phyloP scores from a whole-genome alignment of 2,113 vertebrate species.

The Dromiciops gliroides region DNA sequence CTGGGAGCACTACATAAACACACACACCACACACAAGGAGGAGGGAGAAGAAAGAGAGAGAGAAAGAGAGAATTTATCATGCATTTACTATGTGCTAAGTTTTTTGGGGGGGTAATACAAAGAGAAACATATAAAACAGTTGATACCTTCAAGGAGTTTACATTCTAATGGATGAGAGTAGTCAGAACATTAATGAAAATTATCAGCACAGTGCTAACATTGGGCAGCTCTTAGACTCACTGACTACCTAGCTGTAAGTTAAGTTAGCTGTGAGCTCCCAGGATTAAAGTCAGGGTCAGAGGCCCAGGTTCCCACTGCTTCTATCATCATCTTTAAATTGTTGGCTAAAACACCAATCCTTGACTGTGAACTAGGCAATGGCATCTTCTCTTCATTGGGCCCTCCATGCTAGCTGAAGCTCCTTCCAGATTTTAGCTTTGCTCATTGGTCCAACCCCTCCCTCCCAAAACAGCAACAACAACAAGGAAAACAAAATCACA shows the following conservation, averaged over 20 bases:
- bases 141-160: background rate
- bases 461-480: too few relatives aligned
- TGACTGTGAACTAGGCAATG: background rate
- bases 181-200: background rate
- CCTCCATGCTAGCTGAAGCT: background rate
- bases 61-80: background rate
- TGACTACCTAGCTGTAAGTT: background rate
- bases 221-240: constrained; percentile 11
- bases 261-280: background rate
- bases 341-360: background rate
- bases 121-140: background rate
- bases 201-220: background rate
- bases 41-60: background rate
- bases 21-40: too few relatives aligned
- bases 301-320: background rate
- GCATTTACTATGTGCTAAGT: background rate
- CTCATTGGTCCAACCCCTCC: background rate
- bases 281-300: background rate
- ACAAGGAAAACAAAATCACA: too few relatives aligned
- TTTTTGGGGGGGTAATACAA: background rate
- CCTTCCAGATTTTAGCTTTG: background rate
- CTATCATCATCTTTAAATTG: background rate
- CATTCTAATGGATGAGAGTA: background rate
- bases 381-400: background rate
- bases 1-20: background rate